Evolutionary conservation across 1,140 invertebrate species (phyloP).

Genomic region (Psix sp.): DNA sequence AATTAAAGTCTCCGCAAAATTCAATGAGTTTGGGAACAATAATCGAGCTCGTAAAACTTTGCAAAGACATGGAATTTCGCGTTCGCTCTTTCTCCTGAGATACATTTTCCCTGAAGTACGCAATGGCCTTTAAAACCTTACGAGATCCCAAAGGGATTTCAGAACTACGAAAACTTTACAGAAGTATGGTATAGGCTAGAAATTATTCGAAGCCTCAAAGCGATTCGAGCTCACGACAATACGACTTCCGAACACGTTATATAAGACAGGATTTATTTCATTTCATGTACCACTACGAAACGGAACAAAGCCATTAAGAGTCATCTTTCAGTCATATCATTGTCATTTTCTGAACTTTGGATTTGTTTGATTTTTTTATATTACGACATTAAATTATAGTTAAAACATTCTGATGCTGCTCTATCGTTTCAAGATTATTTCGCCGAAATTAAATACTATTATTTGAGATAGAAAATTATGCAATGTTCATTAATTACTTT

Average conservation of each 20-base stretch:
- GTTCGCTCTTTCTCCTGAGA: conserved; percentile 36
- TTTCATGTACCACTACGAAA: too few species aligned
- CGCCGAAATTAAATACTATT: too few species aligned
- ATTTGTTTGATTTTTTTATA: too few species aligned
- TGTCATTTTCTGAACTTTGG: too few species aligned
- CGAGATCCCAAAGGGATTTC: conserved; percentile 45
- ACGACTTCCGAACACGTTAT: conserved; percentile 31
- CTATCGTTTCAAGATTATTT: too few species aligned
- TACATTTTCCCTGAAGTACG: conserved; percentile 40
- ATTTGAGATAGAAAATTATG: too few species aligned
- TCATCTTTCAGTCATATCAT: too few species aligned
- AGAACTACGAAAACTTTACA: conserved; percentile 34
- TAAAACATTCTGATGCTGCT: too few species aligned
- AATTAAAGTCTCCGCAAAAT: conserved; percentile 49
- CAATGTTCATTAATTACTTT: too few species aligned
- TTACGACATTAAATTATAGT: too few species aligned
- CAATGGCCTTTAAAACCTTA: conserved; percentile 51
- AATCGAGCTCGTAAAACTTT: conserved; percentile 58
- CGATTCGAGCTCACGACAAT: conserved; percentile 46
- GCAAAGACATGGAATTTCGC: conserved; percentile 48
- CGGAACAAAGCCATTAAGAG: too few species aligned
- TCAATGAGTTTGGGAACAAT: conserved; percentile 54
- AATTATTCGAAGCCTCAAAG: conserved; percentile 54
- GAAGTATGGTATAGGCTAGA: conserved; percentile 44
- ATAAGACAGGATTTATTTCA: conserved; percentile 36